Evolutionary conservation across 2,113 vertebrate genomes (phyloP).

Genomic region (Petrocephalus zakoni): DNA sequence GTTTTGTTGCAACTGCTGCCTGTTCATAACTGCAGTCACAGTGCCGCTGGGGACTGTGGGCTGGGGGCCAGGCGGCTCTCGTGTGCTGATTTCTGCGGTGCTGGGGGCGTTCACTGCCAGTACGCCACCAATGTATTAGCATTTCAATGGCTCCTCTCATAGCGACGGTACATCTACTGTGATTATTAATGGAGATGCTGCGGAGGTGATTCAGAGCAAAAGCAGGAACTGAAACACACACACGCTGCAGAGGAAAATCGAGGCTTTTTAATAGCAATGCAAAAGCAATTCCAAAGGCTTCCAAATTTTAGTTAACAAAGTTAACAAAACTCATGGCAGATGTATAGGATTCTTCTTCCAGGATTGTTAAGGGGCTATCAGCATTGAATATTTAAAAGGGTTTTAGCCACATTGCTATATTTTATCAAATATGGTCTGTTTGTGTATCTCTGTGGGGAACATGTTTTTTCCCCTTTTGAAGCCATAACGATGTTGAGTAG

Average conservation of each 20-base stretch:
- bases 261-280: neutral
- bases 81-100: neutral
- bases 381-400: neutral
- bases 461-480: neutral
- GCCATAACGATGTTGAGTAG: neutral
- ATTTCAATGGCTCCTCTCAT: slow-evolving; percentile 11
- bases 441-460: neutral
- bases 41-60: neutral
- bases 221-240: neutral
- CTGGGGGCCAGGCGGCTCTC: neutral
- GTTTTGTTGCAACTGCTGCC: neutral
- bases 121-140: neutral
- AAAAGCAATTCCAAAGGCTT: neutral
- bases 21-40: neutral
- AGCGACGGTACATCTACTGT: neutral
- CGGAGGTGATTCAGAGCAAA: neutral
- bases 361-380: neutral
- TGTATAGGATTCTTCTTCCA: neutral
- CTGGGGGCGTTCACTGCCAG: neutral
- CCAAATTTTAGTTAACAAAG: neutral
- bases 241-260: neutral
- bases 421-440: neutral
- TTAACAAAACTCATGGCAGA: neutral
- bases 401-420: neutral
- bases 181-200: slow-evolving; percentile 6